Conservation (phyloP, 2,888 invertebrate species). For the Thereva nobilitata region DNA sequence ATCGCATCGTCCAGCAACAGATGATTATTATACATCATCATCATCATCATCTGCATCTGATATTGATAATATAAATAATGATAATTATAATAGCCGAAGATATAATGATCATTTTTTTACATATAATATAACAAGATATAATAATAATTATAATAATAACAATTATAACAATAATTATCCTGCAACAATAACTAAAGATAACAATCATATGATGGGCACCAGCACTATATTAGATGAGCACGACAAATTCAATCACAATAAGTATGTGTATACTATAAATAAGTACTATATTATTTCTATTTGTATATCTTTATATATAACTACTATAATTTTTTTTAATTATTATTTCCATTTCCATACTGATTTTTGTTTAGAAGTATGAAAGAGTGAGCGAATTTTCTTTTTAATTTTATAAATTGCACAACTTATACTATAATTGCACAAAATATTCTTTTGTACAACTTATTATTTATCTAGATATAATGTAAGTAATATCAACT, state of each 20-base stretch:
- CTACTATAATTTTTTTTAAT: too few species aligned
- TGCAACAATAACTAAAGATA: not conserved
- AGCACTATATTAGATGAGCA: conserved; percentile 41
- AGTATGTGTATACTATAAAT: conserved; percentile 29
- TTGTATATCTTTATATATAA: not conserved
- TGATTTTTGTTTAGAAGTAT: too few species aligned
- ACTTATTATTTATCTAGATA: conserved; percentile 29
- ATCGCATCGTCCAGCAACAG: conserved; percentile 58
- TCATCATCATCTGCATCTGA: conserved; percentile 39
- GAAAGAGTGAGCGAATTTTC: not conserved
- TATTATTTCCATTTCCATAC: too few species aligned
- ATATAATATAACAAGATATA: conserved; percentile 21
- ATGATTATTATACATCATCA: conserved; percentile 53
- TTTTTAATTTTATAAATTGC: not conserved
- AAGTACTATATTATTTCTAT: not conserved
- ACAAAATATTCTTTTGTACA: conserved; percentile 22
- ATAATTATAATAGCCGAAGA: not conserved
- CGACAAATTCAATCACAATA: conserved; percentile 30
- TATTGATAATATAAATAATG: conserved; percentile 14
- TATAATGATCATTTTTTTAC: conserved; percentile 11
- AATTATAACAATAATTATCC: conserved; percentile 31
- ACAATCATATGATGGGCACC: conserved; percentile 16
- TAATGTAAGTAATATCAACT: conserved; percentile 26
- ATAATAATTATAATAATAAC: conserved; percentile 27
- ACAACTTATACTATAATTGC: conserved; percentile 7